Evolutionary conservation across 2,888 invertebrate species (phyloP).

Genomic region (Thecophora atra): DNA sequence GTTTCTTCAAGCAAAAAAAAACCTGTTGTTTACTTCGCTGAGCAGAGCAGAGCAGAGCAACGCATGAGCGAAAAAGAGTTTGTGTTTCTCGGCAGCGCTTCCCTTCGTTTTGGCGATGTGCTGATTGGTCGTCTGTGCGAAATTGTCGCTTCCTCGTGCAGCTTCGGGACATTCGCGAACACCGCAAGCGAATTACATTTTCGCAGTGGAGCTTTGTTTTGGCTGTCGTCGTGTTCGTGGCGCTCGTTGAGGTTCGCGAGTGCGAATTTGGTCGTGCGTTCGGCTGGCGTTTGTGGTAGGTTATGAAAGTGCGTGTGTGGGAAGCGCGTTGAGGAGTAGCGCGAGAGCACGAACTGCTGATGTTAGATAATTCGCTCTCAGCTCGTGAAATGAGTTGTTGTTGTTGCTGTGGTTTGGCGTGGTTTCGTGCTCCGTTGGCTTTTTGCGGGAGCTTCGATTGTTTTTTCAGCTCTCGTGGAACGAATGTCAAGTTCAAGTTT

Average conservation of each 20-base stretch:
- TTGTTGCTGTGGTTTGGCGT: slow-evolving; percentile 36
- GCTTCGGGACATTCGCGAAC: slow-evolving; percentile 51
- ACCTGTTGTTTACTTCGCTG: slow-evolving; percentile 33
- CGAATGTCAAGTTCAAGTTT: slow-evolving; percentile 65
- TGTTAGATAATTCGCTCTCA: too few relatives aligned
- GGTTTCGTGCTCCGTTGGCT: slow-evolving; percentile 48
- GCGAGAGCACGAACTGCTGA: background rate
- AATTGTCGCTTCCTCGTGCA: slow-evolving; percentile 44
- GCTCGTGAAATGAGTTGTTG: slow-evolving; percentile 1
- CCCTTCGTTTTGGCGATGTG: slow-evolving; percentile 50
- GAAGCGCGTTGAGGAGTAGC: slow-evolving; percentile 23
- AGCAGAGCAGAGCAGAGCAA: slow-evolving; percentile 4
- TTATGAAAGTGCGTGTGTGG: slow-evolving; percentile 40
- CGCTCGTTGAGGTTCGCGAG: slow-evolving; percentile 31
- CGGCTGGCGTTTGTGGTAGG: slow-evolving; percentile 40
- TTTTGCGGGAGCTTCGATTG: slow-evolving; percentile 54
- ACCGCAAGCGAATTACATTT: slow-evolving; percentile 56
- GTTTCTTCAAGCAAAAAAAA: slow-evolving; percentile 52
- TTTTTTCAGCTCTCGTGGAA: slow-evolving; percentile 58
- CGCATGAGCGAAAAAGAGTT: slow-evolving; percentile 18
- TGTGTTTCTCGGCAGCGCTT: background rate
- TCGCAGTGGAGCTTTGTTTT: slow-evolving; percentile 54
- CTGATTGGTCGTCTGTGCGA: slow-evolving; percentile 62
- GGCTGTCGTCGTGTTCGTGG: slow-evolving; percentile 27
- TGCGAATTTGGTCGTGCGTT: slow-evolving; percentile 40